phyloP scores from a whole-genome alignment of 2,797 vertebrate species.

The Sphenodon punctatus region DNA sequence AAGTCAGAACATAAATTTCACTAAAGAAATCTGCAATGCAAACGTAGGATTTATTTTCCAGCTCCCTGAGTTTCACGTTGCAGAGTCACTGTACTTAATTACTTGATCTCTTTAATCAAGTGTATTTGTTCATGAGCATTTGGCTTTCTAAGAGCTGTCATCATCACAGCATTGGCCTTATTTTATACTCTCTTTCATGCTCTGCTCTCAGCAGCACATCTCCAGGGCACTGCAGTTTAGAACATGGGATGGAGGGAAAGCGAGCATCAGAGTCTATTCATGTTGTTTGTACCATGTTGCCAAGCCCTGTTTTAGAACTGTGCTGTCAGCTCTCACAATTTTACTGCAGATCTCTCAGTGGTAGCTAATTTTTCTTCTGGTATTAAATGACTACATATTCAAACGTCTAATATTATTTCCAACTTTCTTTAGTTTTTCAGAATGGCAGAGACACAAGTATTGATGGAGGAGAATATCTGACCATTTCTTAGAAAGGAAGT shows the following conservation, averaged over 20 bases:
- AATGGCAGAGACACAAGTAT: constrained; percentile 82
- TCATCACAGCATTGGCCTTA: neutral
- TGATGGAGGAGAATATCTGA: no score
- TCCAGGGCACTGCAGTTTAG: neutral
- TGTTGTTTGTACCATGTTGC: neutral
- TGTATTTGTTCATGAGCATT: neutral
- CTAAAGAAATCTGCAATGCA: neutral
- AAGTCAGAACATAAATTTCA: constrained; percentile 25
- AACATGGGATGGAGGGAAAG: neutral
- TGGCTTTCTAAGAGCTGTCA: neutral
- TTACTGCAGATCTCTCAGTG: neutral
- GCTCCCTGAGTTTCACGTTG: neutral
- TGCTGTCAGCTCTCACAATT: neutral
- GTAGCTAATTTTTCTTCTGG: neutral
- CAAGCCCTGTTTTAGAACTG: fast-evolving
- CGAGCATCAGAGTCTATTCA: neutral
- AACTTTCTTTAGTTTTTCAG: constrained; percentile 42
- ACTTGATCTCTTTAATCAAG: neutral
- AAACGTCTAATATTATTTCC: constrained; percentile 11
- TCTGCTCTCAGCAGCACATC: neutral
- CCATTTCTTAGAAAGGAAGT: no score
- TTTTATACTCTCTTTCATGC: neutral
- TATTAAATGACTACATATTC: neutral
- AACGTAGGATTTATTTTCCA: neutral
- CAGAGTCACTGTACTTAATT: neutral